These are phyloP conservation scores for Pimephales promelas DNA, from an alignment of 2,113 vertebrate genomes.

Conservation along the genomic window DNA sequence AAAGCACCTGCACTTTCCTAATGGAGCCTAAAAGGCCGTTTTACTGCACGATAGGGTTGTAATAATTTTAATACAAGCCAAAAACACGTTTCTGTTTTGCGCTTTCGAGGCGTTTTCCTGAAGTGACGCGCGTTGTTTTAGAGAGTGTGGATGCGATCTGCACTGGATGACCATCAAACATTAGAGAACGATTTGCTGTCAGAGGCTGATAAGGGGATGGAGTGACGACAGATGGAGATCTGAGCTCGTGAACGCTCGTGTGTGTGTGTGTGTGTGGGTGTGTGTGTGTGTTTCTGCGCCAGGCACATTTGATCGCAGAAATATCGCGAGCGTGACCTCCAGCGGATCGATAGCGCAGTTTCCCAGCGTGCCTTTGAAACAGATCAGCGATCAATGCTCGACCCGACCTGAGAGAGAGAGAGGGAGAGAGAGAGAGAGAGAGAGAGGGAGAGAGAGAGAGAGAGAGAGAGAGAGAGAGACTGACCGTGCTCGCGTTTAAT, in stretches of 20 bases:
- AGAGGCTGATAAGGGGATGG: conserved; percentile 49
- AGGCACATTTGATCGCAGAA: too few relatives aligned
- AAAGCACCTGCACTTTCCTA: neutral
- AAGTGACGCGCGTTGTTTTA: neutral
- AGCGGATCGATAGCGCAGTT: conserved; percentile 75
- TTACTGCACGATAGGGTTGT: neutral
- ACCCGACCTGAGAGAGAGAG: conserved; percentile 67
- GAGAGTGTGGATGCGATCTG: conserved; percentile 30
- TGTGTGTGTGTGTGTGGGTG: conserved; percentile 31
- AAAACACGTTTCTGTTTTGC: neutral
- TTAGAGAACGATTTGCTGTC: conserved; percentile 62
- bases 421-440: too few relatives aligned
- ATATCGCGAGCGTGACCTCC: conserved; percentile 67
- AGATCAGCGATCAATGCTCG: conserved; percentile 76
- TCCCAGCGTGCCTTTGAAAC: conserved; percentile 75
- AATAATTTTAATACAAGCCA: neutral
- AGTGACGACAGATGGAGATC: conserved; percentile 52
- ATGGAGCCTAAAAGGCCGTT: neutral
- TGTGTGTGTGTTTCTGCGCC: conserved; percentile 20
- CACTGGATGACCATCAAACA: conserved; percentile 56
- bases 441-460: too few relatives aligned
- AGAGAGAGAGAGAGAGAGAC: too few relatives aligned
- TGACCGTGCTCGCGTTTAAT: conserved; percentile 59
- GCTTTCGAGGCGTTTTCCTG: neutral
- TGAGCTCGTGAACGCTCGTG: conserved; percentile 49